Base-by-base conservation (phyloP, 1,140 invertebrate genomes). In the Psilanteris sp. region DNA sequence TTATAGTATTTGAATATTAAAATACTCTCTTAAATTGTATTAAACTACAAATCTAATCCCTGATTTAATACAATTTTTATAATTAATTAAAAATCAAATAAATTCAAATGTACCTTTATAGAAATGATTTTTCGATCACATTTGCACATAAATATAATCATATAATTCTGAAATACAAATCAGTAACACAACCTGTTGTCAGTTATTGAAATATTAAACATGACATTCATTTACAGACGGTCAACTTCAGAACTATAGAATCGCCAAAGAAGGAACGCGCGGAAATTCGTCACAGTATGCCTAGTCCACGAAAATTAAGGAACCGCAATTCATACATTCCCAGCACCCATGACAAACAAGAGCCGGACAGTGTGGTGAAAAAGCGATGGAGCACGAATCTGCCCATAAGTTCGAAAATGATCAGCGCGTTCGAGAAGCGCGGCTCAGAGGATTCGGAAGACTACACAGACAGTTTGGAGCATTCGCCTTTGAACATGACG, bases 351-450 rank as follows among this genome's bases (percentile, higher is more conserved):
- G 73, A 89, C 82, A 70, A 90, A 26, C 77, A 84, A 89, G 54
- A 88, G 44, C 74, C 88, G 1, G 90, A 90, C 2, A 88, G 87
- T 39, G 89, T 90, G 18, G 88, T 88, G 1, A 92, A 91, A 59
- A 93, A 93, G 77, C 89, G 93, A 52, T 95, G 93, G 92, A 94
- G 93, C 29, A 92, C 92, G 26, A 91, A 93, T 43, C 84, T 93
- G 15, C 78, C 80, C 0, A 29, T 79, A 11, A 92, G 92, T 32
- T 91, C 92, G 0, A 93, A 93, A 80, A 85, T 94, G 37, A 92
- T 92, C 78, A 91, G 92, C 71, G 91, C 91, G 7, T 93, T 94
- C 54, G 93, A 94, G 81, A 90, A 92, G 73, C 80, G 94, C 4
- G 89, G 91, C 14, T 90, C 91, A 27, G 92, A 94, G 64, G 90